Conservation (phyloP, 2,113 vertebrate species). For the Podiceps cristatus region DNA sequence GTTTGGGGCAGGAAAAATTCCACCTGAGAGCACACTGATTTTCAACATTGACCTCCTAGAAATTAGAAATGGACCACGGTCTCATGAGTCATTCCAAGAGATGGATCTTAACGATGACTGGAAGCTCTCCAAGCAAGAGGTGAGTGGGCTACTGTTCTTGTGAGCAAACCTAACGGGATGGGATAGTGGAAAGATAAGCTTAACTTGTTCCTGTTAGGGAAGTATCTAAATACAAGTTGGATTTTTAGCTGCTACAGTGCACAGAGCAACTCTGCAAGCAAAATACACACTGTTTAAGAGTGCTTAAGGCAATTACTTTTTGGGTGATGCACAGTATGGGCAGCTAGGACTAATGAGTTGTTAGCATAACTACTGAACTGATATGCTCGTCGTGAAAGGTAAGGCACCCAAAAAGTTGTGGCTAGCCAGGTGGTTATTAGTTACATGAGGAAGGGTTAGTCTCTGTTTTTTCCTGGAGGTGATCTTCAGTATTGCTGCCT, state of each 20-base stretch:
- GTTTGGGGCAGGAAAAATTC: constrained; percentile 88
- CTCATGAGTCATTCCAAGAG: constrained; percentile 96
- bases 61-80: constrained; percentile 94
- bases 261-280: not conserved
- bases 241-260: not conserved
- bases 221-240: not conserved
- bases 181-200: not conserved
- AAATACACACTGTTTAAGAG: not conserved
- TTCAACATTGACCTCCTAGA: constrained; percentile 93
- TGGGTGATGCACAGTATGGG: not conserved
- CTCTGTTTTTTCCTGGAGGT: not conserved
- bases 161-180: not conserved
- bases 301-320: not conserved
- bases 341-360: not conserved
- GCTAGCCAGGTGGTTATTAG: not conserved
- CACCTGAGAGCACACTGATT: constrained; percentile 92
- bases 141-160: constrained; percentile 38
- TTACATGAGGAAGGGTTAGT: not conserved
- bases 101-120: constrained; percentile 99
- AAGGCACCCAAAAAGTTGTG: not conserved
- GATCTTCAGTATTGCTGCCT: not conserved
- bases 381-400: not conserved
- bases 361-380: not conserved
- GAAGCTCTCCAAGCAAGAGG: constrained; percentile 94
- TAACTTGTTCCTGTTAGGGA: not conserved